Evolutionary conservation across 1,140 invertebrate genomes (phyloP).

Genomic region (Parasteatoda tepidariorum): DNA sequence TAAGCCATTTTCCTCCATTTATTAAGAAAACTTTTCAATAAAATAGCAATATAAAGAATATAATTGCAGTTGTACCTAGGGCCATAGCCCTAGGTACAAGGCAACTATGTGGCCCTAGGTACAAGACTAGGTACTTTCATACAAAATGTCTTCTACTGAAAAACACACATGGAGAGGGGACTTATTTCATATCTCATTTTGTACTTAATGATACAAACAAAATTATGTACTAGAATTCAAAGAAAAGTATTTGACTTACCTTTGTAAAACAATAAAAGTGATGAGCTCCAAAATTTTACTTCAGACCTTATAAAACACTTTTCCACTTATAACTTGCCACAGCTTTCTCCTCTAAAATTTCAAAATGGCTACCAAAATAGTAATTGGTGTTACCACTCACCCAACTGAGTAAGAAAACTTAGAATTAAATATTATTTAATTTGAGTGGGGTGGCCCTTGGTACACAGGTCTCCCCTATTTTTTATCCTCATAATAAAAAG

Average conservation of each 20-base stretch:
- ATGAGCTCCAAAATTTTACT: not conserved
- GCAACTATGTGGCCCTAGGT: not conserved
- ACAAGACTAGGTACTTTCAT: not conserved
- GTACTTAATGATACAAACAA: not conserved
- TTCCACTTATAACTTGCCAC: not conserved
- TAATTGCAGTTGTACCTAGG: not conserved
- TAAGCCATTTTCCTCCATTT: not conserved
- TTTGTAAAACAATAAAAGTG: not conserved
- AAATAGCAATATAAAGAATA: not conserved
- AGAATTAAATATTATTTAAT: too few relatives aligned
- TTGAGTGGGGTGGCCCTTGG: not conserved
- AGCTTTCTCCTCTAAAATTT: not conserved
- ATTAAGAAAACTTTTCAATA: not conserved
- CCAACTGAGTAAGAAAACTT: slow-evolving; percentile 16
- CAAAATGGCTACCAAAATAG: not conserved
- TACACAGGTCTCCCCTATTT: not conserved
- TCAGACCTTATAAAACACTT: not conserved
- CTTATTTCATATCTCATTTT: not conserved
- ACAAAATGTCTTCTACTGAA: not conserved
- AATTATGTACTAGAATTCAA: not conserved
- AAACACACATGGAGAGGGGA: not conserved
- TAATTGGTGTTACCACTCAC: not conserved
- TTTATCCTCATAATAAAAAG: too few relatives aligned
- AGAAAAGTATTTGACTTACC: not conserved
- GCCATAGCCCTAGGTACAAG: not conserved